Conservation (phyloP, 2,888 invertebrate genomes). For the Nymphalis polychloros region DNA sequence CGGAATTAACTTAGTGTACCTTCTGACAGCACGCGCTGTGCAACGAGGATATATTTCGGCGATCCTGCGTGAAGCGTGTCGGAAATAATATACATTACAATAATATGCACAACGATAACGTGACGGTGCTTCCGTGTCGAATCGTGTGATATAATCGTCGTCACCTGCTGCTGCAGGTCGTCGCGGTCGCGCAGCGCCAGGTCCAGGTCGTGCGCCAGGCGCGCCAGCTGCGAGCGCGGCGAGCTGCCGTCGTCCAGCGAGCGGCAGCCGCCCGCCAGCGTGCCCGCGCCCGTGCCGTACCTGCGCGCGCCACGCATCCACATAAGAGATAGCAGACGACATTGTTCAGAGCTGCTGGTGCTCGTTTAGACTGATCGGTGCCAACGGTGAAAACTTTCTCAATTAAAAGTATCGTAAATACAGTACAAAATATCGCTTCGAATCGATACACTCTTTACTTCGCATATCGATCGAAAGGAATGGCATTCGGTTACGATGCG, state of each 20-base stretch:
- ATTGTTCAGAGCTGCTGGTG: too few species aligned
- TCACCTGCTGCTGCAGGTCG: slow-evolving; percentile 88
- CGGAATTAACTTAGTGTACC: slow-evolving; percentile 62
- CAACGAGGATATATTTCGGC: slow-evolving; percentile 64
- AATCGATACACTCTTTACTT: too few species aligned
- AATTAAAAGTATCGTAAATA: too few species aligned
- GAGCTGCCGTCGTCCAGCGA: slow-evolving; percentile 50
- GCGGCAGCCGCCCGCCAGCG: slow-evolving; percentile 37
- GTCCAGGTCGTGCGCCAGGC: slow-evolving; percentile 83
- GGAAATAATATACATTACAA: slow-evolving; percentile 13
- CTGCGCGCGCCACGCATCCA: slow-evolving; percentile 16
- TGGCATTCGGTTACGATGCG: background rate
- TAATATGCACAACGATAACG: background rate
- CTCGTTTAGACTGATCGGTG: too few species aligned
- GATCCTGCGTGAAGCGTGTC: slow-evolving; percentile 59
- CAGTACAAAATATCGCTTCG: too few species aligned
- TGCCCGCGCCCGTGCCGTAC: slow-evolving; percentile 40
- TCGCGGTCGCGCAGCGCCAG: slow-evolving; percentile 84
- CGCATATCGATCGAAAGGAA: background rate
- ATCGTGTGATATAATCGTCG: background rate
- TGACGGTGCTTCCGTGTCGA: background rate
- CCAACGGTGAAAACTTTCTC: too few species aligned
- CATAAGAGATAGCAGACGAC: background rate
- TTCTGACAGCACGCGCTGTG: slow-evolving; percentile 82
- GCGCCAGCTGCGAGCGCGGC: slow-evolving; percentile 54